Percentiles rank a stretch among this genome's conserved stretches.
These are phyloP conservation scores for Propithecus deckenii DNA, from an alignment of 2,797 vertebrate species.

Conservation along the genomic window DNA sequence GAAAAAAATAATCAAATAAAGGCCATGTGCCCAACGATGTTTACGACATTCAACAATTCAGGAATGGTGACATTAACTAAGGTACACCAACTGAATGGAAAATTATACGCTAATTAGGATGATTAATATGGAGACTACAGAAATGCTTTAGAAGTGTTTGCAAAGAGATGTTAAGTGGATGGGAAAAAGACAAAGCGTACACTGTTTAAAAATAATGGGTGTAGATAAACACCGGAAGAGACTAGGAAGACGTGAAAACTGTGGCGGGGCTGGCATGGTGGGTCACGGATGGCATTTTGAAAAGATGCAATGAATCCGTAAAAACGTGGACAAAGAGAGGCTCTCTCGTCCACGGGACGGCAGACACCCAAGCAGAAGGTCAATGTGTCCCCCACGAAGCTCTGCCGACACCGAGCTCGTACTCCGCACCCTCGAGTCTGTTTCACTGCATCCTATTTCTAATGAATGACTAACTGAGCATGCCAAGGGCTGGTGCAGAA, in stretches of 20 bases:
- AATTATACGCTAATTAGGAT: neutral
- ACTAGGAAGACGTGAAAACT: accelerated
- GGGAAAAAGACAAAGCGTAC: neutral
- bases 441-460: neutral
- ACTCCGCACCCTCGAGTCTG: neutral
- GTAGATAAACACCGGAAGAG: neutral
- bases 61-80: neutral
- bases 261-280: neutral
- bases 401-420: accelerated
- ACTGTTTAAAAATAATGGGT: neutral
- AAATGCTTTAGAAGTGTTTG: neutral
- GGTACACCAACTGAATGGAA: neutral
- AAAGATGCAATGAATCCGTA: neutral
- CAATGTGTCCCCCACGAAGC: neutral
- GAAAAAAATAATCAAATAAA: neutral
- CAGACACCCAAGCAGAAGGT: neutral
- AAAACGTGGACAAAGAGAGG: neutral
- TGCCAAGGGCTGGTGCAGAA: neutral
- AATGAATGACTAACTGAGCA: neutral
- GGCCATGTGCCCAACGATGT: neutral
- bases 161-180: neutral
- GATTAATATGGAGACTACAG: neutral
- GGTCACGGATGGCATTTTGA: neutral
- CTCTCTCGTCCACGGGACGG: accelerated
- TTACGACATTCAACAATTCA: neutral